Evolutionary conservation across 2,797 vertebrate genomes (phyloP).

Genomic region (Syngnathus acus): DNA sequence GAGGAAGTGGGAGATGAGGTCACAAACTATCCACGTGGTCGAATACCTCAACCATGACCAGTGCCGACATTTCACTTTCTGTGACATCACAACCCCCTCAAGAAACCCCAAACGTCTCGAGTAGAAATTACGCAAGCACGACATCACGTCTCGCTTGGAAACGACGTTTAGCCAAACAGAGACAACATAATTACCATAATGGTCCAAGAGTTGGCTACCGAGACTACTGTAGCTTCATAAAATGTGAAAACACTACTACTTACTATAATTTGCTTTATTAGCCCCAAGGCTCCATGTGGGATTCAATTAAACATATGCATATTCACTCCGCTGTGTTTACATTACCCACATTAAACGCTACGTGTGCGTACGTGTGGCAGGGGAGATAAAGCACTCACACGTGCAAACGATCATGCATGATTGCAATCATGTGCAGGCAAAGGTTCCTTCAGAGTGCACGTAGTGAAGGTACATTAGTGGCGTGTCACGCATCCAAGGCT

Average conservation of each 20-base stretch:
- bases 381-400: slow-evolving; percentile 32
- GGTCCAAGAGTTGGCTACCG: background rate
- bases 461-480: background rate
- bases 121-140: background rate
- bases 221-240: slow-evolving; percentile 1
- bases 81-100: background rate
- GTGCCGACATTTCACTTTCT: background rate
- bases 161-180: background rate
- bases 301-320: background rate
- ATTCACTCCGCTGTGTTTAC: background rate
- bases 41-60: background rate
- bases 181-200: slow-evolving; percentile 7
- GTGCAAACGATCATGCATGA: slow-evolving; percentile 62
- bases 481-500: background rate
- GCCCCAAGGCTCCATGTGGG: background rate
- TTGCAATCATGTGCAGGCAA: slow-evolving; percentile 63
- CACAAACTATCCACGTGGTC: background rate
- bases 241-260: background rate
- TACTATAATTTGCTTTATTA: background rate
- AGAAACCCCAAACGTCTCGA: background rate
- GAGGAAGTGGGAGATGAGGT: background rate
- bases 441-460: slow-evolving; percentile 28
- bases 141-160: background rate
- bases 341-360: background rate
- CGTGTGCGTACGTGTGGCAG: slow-evolving; percentile 13